Evolutionary conservation across 1,140 invertebrate genomes (phyloP).

Genomic region (Ceratitis capitata): DNA sequence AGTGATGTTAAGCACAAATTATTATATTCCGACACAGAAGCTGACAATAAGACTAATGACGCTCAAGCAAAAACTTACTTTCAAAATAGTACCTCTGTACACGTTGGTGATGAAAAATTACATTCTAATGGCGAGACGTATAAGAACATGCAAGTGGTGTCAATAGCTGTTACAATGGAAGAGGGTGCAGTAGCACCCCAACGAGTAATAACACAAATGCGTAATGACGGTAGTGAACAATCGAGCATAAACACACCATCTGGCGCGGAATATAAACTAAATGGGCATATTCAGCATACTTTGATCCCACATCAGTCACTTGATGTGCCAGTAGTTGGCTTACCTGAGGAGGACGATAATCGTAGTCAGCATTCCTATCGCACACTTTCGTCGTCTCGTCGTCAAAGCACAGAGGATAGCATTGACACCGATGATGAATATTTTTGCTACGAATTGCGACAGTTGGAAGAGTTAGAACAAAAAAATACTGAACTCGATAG

Average conservation of each 20-base stretch:
- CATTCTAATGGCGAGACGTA: not conserved
- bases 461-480: constrained; percentile 85
- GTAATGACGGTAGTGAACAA: not conserved
- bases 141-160: not conserved
- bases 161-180: not conserved
- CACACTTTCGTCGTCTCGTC: constrained; percentile 84
- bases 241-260: not conserved
- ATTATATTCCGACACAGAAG: not conserved
- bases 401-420: constrained; percentile 91
- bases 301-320: constrained; percentile 73
- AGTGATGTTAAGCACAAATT: not conserved
- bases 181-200: not conserved
- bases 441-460: constrained; percentile 88
- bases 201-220: not conserved
- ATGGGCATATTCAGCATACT: not conserved
- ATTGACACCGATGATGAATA: constrained; percentile 94
- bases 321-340: constrained; percentile 74
- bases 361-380: constrained; percentile 86
- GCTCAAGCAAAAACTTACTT: not conserved
- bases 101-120: not conserved
- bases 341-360: constrained; percentile 82
- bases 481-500: constrained; percentile 46
- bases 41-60: too few relatives aligned
- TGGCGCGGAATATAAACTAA: not conserved
- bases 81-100: not conserved